Evolutionary conservation across 2,888 invertebrate species (phyloP).

Genomic region (Leptinotarsa juncta): DNA sequence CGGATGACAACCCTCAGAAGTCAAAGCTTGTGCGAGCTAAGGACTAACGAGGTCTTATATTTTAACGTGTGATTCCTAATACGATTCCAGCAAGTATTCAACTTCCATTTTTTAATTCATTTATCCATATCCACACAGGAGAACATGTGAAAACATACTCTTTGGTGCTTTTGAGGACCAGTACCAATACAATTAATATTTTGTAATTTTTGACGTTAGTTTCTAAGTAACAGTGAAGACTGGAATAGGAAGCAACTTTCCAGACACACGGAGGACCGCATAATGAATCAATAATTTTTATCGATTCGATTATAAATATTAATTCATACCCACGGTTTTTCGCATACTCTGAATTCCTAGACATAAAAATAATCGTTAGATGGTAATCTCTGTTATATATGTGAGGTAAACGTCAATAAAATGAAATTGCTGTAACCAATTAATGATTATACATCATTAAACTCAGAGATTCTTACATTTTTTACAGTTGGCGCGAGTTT

Average conservation of each 20-base stretch:
- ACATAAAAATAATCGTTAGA: conserved; percentile 5
- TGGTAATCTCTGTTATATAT: conserved; percentile 5
- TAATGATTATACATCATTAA: background rate
- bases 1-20: no score
- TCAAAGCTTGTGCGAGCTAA: no score
- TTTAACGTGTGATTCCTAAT: no score
- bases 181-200: no score
- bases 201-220: no score
- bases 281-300: background rate
- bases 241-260: background rate
- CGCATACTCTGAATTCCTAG: background rate
- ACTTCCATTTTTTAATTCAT: no score
- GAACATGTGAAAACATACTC: no score
- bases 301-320: background rate
- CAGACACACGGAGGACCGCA: background rate
- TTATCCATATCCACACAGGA: no score
- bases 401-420: conserved; percentile 16
- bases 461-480: conserved; percentile 2
- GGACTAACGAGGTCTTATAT: no score
- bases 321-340: conserved; percentile 7
- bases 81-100: no score
- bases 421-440: background rate
- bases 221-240: no score
- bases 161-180: no score
- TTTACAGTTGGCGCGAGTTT: background rate